Evolutionary conservation across 2,797 vertebrate species (phyloP), one percentile per base, ranked within the genome.

Genomic region (Hippoglossus hippoglossus): DNA sequence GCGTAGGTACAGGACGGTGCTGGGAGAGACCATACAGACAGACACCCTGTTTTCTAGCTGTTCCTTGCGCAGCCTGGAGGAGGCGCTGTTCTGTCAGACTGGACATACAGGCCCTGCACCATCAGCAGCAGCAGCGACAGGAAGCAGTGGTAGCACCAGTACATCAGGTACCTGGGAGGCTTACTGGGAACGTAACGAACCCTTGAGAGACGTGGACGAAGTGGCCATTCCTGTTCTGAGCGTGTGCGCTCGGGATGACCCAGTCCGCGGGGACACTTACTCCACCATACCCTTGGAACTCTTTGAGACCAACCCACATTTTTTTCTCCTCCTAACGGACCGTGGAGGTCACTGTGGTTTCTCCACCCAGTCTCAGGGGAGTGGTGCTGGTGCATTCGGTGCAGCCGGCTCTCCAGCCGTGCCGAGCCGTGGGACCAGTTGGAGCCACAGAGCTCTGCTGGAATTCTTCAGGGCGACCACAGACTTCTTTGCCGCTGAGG

Each of bases 261-360:
- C 94, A 0, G 71, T 95, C 61, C 93, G 95, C 0, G 95, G 95
- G 1, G 91, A 93, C 7, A 66, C 92, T 49, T 80, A 82, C 8
- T 81, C 89, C 71, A 94, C 94, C 0, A 19, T 96, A 2, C 95
- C 96, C 12, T 52, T 95, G 53, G 96, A 96, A 79, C 94, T 96
- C 53, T 96, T 96, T 54, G 94, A 95, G 83, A 94, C 91, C 71
- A 96, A 96, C 87, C 96, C 96, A 18, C 95, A 96, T 87, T 95
- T 96, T 85, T 96, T 96, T 50, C 93, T 96, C 62, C 91, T 95
- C 47, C 86, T 96, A 13, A 95, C 94, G 8, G 83, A 80, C 25
- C 84, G 59, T 2, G 95, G 95, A n/a, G 95, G 95, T 54, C 95
- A 96, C 81, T 96, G 95, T 2, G 92, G 95, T 55, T 96, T 96